Percentiles rank a stretch among this genome's conserved stretches.
These are phyloP conservation scores for Euthynnus affinis DNA, from an alignment of 2,797 vertebrate species.

Conservation along the genomic window DNA sequence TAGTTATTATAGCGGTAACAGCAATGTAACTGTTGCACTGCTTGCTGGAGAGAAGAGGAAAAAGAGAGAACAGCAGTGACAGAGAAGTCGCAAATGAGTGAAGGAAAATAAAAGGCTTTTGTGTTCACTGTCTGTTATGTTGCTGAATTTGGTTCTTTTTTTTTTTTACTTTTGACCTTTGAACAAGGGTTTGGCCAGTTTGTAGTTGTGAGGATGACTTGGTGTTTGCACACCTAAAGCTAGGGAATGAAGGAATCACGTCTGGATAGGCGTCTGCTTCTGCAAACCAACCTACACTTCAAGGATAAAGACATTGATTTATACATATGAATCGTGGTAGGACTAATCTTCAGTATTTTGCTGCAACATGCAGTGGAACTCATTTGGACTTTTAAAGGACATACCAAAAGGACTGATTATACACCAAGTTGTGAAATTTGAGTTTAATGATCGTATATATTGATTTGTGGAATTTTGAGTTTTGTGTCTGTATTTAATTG, in stretches of 20 bases:
- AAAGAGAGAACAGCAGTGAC: no score
- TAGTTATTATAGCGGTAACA: no score
- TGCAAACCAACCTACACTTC: neutral
- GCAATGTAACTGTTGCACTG: no score
- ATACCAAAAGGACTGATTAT: neutral
- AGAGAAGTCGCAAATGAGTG: no score
- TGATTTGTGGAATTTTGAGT: neutral
- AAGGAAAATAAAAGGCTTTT: no score
- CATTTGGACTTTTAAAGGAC: neutral
- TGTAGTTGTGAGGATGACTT: neutral
- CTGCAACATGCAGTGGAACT: neutral
- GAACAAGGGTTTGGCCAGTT: neutral
- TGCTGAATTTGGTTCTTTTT: neutral
- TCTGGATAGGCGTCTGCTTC: neutral
- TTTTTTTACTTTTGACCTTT: no score
- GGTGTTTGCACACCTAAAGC: neutral
- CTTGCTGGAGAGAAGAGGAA: no score
- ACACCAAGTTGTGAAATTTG: neutral
- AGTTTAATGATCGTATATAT: neutral
- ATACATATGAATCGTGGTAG: neutral
- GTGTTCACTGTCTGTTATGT: no score
- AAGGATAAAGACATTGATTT: neutral
- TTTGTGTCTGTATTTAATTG: neutral
- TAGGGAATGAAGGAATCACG: neutral
- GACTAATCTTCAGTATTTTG: neutral